phyloP scores from a whole-genome alignment of 2,888 invertebrate species.

The Chloroclysta siterata region DNA sequence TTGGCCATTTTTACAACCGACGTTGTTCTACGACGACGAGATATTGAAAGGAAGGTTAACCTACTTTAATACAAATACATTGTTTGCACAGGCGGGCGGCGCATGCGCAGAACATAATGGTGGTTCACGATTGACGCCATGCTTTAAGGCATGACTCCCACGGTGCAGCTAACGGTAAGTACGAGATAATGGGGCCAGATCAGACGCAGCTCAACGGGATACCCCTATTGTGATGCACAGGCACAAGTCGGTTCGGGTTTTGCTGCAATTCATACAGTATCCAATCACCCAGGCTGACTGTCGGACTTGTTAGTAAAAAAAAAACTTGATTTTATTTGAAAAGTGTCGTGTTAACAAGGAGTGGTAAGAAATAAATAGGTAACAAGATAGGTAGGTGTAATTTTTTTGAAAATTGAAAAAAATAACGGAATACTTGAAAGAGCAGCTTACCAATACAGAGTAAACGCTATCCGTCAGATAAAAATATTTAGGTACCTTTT shows the following conservation, averaged over 20 bases:
- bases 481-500: too few relatives aligned
- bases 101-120: slow-evolving; percentile 45
- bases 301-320: background rate
- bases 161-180: slow-evolving; percentile 60
- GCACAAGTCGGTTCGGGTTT: slow-evolving; percentile 20
- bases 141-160: slow-evolving; percentile 39
- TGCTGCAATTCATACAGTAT: slow-evolving; percentile 8
- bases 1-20: too few relatives aligned
- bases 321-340: background rate
- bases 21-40: too few relatives aligned
- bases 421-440: too few relatives aligned
- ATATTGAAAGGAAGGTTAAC: too few relatives aligned
- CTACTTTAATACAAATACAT: too few relatives aligned
- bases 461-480: too few relatives aligned
- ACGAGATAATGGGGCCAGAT: slow-evolving; percentile 52
- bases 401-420: too few relatives aligned
- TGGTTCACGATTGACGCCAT: slow-evolving; percentile 52
- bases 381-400: too few relatives aligned
- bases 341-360: slow-evolving; percentile 4
- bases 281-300: slow-evolving; percentile 8
- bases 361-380: background rate
- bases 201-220: slow-evolving; percentile 46
- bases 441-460: too few relatives aligned
- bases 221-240: slow-evolving; percentile 26
- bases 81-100: too few relatives aligned